Base-by-base conservation (phyloP, 1,140 invertebrate species). In the Papilio dardanus region DNA sequence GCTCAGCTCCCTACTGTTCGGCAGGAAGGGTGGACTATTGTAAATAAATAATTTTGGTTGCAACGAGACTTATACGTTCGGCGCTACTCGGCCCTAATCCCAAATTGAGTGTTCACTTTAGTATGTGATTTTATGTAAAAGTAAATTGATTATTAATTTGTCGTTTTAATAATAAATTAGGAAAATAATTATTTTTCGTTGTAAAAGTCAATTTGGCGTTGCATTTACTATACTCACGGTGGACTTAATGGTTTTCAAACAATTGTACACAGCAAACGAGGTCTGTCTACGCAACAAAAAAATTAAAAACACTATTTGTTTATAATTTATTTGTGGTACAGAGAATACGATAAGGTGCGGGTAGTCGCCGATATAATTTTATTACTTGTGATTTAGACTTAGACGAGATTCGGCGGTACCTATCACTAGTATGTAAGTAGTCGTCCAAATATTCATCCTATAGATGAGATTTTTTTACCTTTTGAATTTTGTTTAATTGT, bases 1-100 rank as follows among this genome's bases (percentile, higher is more conserved):
- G 30, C 95, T 97, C 71, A 97, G 96, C 93, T 85, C 84, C 79
- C 94, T 97, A 79, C 93, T 97, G 12, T 97, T 97, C 88, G 97
- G 97, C 33, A 94, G 97, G 73, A 97, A 97, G 86, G 97, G 97
- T 62, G 97, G 97, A 16, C 94, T 97, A 79, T 94, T 97, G 78
- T 97, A 81, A 79, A 74, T 71, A 71, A 71, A 21, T 28, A 12
- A 37, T 19, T 35, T 24, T 69, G 19, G 21, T 71, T 42, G 37
- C 69, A 62, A 28, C 54, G 54, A 62, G 24, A 62, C 24, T 62
- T 62, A 62, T 30, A 58, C 21, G 54, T 62, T 28, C 14, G 54
- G 54, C 54, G 24, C 24, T 28, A 28, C 21, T 62, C 54, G 54
- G 6, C 54, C 24, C 50, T 24, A 24, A 21, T 10, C 3, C 24